Base-by-base conservation (phyloP, 2,113 vertebrate species). In the Phalacrocorax carbo region DNA sequence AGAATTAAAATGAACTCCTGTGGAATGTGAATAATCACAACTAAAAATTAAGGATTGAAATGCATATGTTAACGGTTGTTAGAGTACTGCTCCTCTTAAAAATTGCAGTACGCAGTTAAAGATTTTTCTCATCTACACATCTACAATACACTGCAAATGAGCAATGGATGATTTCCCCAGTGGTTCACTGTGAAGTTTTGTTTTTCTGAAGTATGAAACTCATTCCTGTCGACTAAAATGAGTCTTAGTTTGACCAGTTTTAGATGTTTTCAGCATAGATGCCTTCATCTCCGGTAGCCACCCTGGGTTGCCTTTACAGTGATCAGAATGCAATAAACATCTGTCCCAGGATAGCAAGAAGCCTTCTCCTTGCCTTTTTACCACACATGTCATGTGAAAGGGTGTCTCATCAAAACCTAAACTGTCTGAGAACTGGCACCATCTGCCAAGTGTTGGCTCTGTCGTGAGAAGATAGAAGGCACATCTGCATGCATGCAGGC, bases 91-190 rank as follows among this genome's bases (percentile, higher is more conserved):
- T 58, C 18, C 55, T 49, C 30, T 38, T 38, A 30, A 54, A 20
- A 88, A 82, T 80, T 15, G 15, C 23, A 61, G 22, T 58, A 32
- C 13, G 5, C 9, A 34, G n/a, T 27, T 62, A 46, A 46, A 64
- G 21, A 40, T 32, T 66, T 71, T 76, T 44, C 29, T 68, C 32
- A 29, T 66, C n/a, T n/a, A n/a, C n/a, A n/a, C n/a, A n/a, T n/a
- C n/a, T n/a, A n/a, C n/a, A n/a, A n/a, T n/a, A 21, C 21, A 7
- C 8, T 34, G 27, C 11, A 94, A 79, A 84, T 22, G 62, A 75
- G 12, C 5, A 48, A 65, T 19, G 10, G 2, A 23, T 36, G 8
- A 18, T 77, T 54, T 88, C 5, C 2, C 6, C 10, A 32, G 0
- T 3, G 26, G 21, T 57, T 82, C 34, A 44, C 4, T 26, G 49